Base-by-base conservation (phyloP, 1,140 invertebrate species). In the Aethina tumida region DNA sequence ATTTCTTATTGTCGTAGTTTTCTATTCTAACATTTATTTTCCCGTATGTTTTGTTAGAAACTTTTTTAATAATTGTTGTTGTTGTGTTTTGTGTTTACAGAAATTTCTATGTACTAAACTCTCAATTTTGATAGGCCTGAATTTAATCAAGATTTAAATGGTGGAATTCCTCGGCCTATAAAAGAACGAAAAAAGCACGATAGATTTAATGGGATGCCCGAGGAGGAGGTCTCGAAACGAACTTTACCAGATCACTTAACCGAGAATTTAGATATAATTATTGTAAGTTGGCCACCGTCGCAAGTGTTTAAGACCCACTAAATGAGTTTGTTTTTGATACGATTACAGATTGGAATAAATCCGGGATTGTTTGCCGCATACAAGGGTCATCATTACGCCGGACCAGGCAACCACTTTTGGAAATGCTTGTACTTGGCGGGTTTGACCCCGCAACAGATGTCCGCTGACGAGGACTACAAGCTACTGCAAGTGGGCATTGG, bases 391-490 rank as follows among this genome's bases (percentile, higher is more conserved):
- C 93, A 97, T 65, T 97, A 97, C 70, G 93, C 93, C 28, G 94
- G 94, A 32, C 93, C 92, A 35, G 93, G 93, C 19, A 97, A 98
- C 70, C 94, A 98, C 70, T 97, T 97, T 66, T 98, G 94, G 94
- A 97, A 96, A 71, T 97, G 93, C 66, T 68, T 97, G 37, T 94
- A 91, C 66, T 67, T 97, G 32, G 90, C 90, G 33, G 91, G 92
- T 7, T 72, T 97, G 18, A 95, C 93, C 9, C 79, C 88, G 22
- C 90, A 96, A 60, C 92, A 92, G 56, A 81, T 97, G 76, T 94
- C 84, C 52, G 90, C 92, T 2, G 89, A 95, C 58, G 91, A 97
- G 67, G 94, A 97, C 66, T 88, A 83, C 60, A 91, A 91, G 68
- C 68, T 97, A 20, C 64, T 94, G 19, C 84, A 91, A 59, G 84